Base-by-base conservation (phyloP, 2,113 vertebrate species). In the Asarcornis scutulata region DNA sequence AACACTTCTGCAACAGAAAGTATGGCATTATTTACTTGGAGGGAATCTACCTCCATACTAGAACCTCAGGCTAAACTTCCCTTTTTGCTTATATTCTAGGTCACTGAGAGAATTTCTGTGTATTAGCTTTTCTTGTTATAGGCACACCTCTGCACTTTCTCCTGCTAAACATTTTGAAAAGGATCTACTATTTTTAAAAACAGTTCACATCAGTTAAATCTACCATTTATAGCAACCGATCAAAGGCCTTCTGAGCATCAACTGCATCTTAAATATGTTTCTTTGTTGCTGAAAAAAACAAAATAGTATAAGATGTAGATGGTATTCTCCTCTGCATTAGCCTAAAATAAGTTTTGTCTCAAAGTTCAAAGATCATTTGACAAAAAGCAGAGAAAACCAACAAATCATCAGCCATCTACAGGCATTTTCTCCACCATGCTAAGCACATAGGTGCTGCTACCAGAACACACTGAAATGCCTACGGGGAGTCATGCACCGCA, bases 361-460 rank as follows among this genome's bases (percentile, higher is more conserved):
- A 14, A 46, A 25, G 13, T 58, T 83, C 67, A 56, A 78, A 84
- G 31, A 31, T 60, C 16, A 59, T 38, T 36, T 66, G 64, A 29
- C 44, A 75, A 81, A 58, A 62, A 12, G 6, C 66, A 77, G 22
- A 60, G 50, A 68, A 55, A 44, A 48, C 27, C 22, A 27, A 64
- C 48, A 38, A 53, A 56, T 31, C 26, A 20, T 31, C 26, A 20
- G 77, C 32, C 42, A 34, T 17, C 29, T 26, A 1, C 7, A 13
- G 50, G 44, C 7, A 26, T 15, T 59, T 76, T 31, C 25, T 27
- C 10, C 17, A 6, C 25, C 17, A 6, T 4, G 11, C 31, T 59
- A 64, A 42, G 42, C 0, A 1, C 3, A 2, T 12, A 27, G 18
- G 6, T 0, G 2, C 34, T 50, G 56, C 62, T 25, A 4, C 11